Base-by-base conservation (phyloP, 2,113 vertebrate genomes). In the Climacteris rufus region DNA sequence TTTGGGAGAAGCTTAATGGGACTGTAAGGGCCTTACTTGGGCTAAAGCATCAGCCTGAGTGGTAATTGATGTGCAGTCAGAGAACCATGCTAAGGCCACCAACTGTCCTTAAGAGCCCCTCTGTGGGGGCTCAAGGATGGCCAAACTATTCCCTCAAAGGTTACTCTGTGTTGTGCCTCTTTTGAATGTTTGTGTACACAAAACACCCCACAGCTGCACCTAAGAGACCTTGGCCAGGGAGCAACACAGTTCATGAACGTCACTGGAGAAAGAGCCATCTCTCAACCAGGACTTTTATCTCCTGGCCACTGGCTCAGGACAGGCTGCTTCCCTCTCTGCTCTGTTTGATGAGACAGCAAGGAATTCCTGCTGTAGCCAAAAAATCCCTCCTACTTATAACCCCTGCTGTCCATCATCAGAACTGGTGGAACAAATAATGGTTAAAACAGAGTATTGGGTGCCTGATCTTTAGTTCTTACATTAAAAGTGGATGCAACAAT, bases 261-360 rank as follows among this genome's bases (percentile, higher is more conserved):
- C 0, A 0, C 9, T 28, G 31, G 12, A 87, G 4, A 69, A 59
- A 0, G 11, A 80, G 18, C 59, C 45, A 28, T 8, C 42, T 44
- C n/a, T 23, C 24, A 44, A 20, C 11, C 35, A 50, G 59, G 39
- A 33, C 31, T 35, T n/a, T 50, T 27, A 31, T 79, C 25, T 83
- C 45, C 25, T 37, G 9, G 28, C 14, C 8, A 2, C 9, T 69
- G 47, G 23, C 24, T 44, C 42, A 13, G 15, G 63, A 53, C 23
- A 80, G 6, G 10, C 13, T 9, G 2, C 44, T 53, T 65, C 49
- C 15, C 27, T 72, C 89, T 53, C 20, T 23, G 14, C 22, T 44
- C 25, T 80, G 7, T 11, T 14, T 22, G 40, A 54, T 19, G 69
- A 40, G 28, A 50, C 20, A 80, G 13, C 39, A 87, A 53, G 16